Conservation (phyloP, 2,888 invertebrate species). For the Macropis europaea region DNA sequence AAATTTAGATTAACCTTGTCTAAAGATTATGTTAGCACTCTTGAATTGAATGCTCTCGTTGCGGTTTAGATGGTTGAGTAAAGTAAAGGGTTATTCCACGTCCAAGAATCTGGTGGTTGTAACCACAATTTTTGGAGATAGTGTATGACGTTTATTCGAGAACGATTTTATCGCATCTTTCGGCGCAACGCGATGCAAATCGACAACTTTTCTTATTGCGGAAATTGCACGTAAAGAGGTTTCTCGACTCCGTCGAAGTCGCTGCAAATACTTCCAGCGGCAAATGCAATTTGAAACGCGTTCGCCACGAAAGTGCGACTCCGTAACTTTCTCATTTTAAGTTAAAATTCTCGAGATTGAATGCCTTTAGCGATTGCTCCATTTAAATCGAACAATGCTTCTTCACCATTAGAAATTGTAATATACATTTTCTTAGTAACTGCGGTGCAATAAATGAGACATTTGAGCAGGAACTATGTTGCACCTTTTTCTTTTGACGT, state of each 20-base stretch:
- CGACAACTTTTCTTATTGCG: background rate
- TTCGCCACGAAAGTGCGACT: background rate
- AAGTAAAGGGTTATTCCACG: too few species aligned
- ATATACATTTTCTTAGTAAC: background rate
- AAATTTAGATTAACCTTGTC: too few species aligned
- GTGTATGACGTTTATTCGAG: too few species aligned
- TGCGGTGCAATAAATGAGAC: background rate
- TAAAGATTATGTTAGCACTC: too few species aligned
- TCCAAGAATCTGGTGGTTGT: too few species aligned
- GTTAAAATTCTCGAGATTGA: slow-evolving; percentile 15
- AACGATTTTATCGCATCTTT: too few species aligned
- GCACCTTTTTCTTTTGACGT: too few species aligned
- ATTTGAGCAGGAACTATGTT: too few species aligned
- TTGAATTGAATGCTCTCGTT: too few species aligned
- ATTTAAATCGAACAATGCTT: slow-evolving; percentile 5
- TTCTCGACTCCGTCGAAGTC: slow-evolving; percentile 5
- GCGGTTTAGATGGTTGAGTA: too few species aligned
- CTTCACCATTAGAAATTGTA: background rate
- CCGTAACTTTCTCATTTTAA: slow-evolving; percentile 31
- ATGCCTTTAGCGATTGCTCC: background rate
- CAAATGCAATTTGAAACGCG: slow-evolving; percentile 4
- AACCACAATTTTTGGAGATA: too few species aligned
- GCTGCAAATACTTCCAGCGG: background rate
- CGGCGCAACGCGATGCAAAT: background rate
- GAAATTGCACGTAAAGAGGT: background rate